Percentiles rank a stretch among this genome's conserved stretches.
Evolutionary conservation across 2,113 vertebrate genomes (phyloP).

Genomic region (Hypomesus transpacificus): DNA sequence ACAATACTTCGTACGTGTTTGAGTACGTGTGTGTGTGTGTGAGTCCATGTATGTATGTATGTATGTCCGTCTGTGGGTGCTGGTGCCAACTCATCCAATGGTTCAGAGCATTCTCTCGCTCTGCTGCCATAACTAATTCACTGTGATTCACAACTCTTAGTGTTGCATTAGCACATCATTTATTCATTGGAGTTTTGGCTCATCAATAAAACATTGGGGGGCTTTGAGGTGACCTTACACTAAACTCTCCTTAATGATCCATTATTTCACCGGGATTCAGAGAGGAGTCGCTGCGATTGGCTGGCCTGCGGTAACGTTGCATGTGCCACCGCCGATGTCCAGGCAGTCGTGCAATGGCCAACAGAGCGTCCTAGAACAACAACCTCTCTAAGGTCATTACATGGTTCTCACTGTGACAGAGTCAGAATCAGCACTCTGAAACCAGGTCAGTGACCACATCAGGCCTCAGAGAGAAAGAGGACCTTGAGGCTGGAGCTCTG

Average conservation of each 20-base stretch:
- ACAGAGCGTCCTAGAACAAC: slow-evolving; percentile 3
- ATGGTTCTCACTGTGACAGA: not conserved
- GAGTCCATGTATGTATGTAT: slow-evolving; percentile 25
- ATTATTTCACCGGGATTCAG: slow-evolving; percentile 1
- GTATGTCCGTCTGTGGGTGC: not conserved
- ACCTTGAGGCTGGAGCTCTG: not conserved
- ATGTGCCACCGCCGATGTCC: not conserved
- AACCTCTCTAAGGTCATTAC: slow-evolving; percentile 30
- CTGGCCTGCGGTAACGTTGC: not conserved
- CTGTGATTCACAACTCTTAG: slow-evolving; percentile 52
- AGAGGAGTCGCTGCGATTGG: not conserved
- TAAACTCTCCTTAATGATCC: not conserved
- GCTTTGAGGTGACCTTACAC: slow-evolving; percentile 8
- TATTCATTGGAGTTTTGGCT: slow-evolving; percentile 48
- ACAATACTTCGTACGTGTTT: slow-evolving; percentile 22
- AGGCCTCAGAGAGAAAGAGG: not conserved
- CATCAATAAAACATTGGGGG: slow-evolving; percentile 34
- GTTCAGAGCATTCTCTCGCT: slow-evolving; percentile 16
- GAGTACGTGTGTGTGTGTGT: slow-evolving; percentile 32
- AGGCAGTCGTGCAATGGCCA: slow-evolving; percentile 10
- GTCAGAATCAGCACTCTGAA: slow-evolving; percentile 2
- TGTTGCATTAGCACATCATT: slow-evolving; percentile 40
- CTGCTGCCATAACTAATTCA: slow-evolving; percentile 30
- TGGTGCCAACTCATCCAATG: not conserved
- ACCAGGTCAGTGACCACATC: slow-evolving; percentile 21